Percentiles rank a stretch among this genome's conserved stretches.
phyloP scores from a whole-genome alignment of 2,888 invertebrate species.

The Drosophila niveifrons region DNA sequence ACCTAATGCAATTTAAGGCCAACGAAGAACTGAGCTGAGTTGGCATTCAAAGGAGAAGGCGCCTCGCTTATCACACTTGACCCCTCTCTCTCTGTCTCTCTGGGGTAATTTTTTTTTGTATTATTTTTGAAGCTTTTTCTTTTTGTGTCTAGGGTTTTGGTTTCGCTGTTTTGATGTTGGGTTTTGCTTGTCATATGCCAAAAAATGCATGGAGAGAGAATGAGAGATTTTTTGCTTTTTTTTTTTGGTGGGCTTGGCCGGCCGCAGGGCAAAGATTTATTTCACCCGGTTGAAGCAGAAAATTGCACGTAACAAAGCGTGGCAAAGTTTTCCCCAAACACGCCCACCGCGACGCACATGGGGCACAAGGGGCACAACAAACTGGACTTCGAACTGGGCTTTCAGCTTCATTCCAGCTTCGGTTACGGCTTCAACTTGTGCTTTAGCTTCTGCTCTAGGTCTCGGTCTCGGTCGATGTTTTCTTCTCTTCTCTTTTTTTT shows the following conservation, averaged over 20 bases:
- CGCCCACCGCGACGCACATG: slow-evolving; percentile 39
- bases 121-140: slow-evolving; percentile 12
- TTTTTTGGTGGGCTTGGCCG: neutral
- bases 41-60: neutral
- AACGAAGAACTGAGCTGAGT: slow-evolving; percentile 1
- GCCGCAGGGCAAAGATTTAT: slow-evolving; percentile 64
- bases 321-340: slow-evolving; percentile 64
- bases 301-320: slow-evolving; percentile 79
- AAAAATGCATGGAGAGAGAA: slow-evolving; percentile 52
- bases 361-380: slow-evolving; percentile 6
- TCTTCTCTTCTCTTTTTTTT: slow-evolving; percentile 8
- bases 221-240: neutral
- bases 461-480: slow-evolving; percentile 16
- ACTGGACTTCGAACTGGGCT: slow-evolving; percentile 16
- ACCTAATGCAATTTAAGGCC: slow-evolving; percentile 44
- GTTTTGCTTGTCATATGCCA: slow-evolving; percentile 47
- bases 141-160: neutral
- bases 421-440: neutral
- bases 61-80: slow-evolving; percentile 38
- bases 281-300: slow-evolving; percentile 78
- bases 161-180: neutral
- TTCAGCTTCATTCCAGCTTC: slow-evolving; percentile 2
- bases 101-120: slow-evolving; percentile 1
- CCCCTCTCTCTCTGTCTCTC: neutral
- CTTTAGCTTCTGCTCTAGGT: slow-evolving; percentile 7